Percentiles rank a stretch among this genome's conserved stretches.
Conservation (phyloP, 2,113 vertebrate genomes). For the Origma solitaria region DNA sequence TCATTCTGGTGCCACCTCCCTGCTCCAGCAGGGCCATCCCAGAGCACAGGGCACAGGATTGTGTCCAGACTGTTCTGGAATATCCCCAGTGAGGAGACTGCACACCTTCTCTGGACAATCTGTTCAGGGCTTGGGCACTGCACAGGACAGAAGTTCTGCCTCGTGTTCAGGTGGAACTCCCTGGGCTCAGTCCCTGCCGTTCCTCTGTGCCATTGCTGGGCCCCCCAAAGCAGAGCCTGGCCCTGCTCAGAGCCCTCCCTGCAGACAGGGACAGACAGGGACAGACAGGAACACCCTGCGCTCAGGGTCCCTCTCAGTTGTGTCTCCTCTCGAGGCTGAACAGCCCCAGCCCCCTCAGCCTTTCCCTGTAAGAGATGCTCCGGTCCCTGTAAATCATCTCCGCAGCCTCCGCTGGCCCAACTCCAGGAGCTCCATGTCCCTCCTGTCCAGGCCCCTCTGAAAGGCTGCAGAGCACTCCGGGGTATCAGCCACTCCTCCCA, state of each 20-base stretch:
- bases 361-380: too few relatives aligned
- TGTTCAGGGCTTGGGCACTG: fast-evolving
- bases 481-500: too few relatives aligned
- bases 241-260: neutral
- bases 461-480: too few relatives aligned
- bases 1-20: neutral
- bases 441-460: too few relatives aligned
- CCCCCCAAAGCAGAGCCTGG: neutral
- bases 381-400: too few relatives aligned
- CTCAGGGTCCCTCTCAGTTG: too few relatives aligned
- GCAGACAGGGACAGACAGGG: too few relatives aligned
- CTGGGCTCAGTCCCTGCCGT: neutral
- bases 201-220: neutral
- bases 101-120: neutral
- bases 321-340: too few relatives aligned
- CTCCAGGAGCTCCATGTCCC: too few relatives aligned
- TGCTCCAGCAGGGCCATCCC: neutral
- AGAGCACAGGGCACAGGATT: neutral
- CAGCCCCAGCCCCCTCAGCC: too few relatives aligned
- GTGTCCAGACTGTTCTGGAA: fast-evolving
- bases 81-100: neutral
- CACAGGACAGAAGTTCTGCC: neutral
- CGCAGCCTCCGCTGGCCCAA: too few relatives aligned
- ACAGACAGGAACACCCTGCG: too few relatives aligned
- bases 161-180: neutral